Conservation (phyloP, 2,113 vertebrate genomes). For the Corynorhinus townsendii region DNA sequence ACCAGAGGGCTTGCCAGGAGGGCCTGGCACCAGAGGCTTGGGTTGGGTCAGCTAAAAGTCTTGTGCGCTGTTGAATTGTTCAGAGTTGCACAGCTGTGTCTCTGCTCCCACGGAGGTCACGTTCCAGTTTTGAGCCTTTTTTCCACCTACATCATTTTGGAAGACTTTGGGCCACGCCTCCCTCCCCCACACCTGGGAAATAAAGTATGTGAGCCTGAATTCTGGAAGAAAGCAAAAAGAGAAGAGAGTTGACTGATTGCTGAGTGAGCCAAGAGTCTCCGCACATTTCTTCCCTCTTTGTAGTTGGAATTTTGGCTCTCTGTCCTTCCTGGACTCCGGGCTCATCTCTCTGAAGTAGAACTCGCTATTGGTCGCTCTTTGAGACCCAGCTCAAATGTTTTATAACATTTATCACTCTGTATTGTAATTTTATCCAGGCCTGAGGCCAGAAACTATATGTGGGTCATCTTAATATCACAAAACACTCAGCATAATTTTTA, state of each 20-base stretch:
- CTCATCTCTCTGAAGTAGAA: slow-evolving; percentile 12
- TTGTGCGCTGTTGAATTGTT: neutral
- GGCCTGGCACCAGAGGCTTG: neutral
- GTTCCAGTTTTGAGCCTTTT: neutral
- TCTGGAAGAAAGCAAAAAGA: neutral
- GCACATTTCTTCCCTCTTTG: neutral
- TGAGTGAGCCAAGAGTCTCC: neutral
- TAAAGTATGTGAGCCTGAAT: neutral
- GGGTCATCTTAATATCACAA: slow-evolving; percentile 11
- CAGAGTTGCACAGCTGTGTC: neutral
- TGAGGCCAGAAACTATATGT: slow-evolving; percentile 25
- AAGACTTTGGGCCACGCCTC: neutral
- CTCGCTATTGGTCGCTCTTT: neutral
- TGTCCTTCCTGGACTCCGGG: neutral
- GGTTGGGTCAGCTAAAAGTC: neutral
- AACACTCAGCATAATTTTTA: slow-evolving; percentile 30
- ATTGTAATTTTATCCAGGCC: neutral
- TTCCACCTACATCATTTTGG: neutral
- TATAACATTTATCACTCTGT: neutral
- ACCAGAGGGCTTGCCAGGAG: neutral
- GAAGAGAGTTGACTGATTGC: neutral
- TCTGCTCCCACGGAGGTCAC: neutral
- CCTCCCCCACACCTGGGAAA: neutral
- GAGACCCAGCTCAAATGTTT: slow-evolving; percentile 6
- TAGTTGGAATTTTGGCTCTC: neutral